Evolutionary conservation across 2,888 invertebrate genomes (phyloP), one percentile per base, ranked within the genome.

Genomic region (Synergus gifuensis): DNA sequence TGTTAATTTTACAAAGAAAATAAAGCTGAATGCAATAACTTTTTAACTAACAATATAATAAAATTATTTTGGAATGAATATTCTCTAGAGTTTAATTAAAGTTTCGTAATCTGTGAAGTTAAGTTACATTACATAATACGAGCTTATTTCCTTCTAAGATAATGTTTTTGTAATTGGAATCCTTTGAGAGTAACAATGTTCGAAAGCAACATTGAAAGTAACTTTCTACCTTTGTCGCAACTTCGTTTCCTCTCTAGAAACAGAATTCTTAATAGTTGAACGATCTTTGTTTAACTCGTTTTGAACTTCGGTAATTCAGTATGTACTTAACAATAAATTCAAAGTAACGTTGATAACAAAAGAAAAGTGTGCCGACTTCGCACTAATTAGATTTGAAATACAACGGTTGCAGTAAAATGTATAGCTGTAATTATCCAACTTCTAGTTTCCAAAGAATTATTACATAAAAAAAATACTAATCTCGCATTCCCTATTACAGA

Each of bases 1-100:
- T 54, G 18, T 36, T 36, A 22, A 73, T 40, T 73, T 16, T 36
- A 12, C 54, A 73, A 73, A 36, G 11, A 73, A 73, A 58, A 36
- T n/a, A n/a, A 73, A 73, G 16, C n/a, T n/a, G n/a, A 12, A 54
- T 46, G 12, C 36, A 58, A 73, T 54, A 12, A 12, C n/a, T 49
- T 73, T 54, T 40, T 28, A 18, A 67, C 46, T 11, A 22, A 5
- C 14, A 40, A 54, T n/a, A 36, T 73, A 36, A 54, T 11, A 9
- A 36, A 28, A 62, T 28, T 28, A 18, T 62, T 62, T 62, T 28
- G 2, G 8, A 62, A 62, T 28, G 22, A 28, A 62, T 14, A 22
- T 18, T 4, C 4, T 22, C 12, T 4, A 60, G 22, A 12, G 18
- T 60, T 22, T 22, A 54, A 60, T 60, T 12, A 60, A 4, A 60